Evolutionary conservation across 2,888 invertebrate species (phyloP), one percentile per base, ranked within the genome.

Genomic region (Camponotus fellah): DNA sequence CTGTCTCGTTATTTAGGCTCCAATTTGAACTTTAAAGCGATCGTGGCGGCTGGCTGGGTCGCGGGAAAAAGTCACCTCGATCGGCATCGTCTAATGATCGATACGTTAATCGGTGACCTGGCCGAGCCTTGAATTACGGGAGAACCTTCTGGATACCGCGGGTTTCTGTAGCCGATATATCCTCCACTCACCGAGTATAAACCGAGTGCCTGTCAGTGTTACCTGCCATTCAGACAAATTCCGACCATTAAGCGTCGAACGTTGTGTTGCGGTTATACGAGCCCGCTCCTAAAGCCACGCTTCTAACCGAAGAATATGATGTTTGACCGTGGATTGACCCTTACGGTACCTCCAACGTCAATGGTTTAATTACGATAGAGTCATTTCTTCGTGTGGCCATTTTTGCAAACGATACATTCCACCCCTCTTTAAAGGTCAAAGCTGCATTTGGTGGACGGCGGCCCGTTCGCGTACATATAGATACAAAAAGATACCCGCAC

Each of bases 171-270:
- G 64, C 77, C 60, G 74, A 66, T 76, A 40, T 80, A 56, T 76
- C 80, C 49, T 80, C 86, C 58, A 58, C 53, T 76, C 75, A 72
- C 64, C 21, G 83, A 65, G 49, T 77, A 71, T 64, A 82, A 82
- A 86, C 71, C 60, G 80, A 84, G 72, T 72, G 49, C 68, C 80
- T 84, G 85, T 86, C 85, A 82, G 80, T 84, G 71, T 88, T 90
- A 86, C 88, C 90, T 90, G 89, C 89, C 91, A 85, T 87, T 89
- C 85, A 88, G 90, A 91, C 92, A 91, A 92, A 92, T 92, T 90
- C 91, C 88, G 88, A 84, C 88, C 86, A 91, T 91, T 91, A 91
- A 90, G 85, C 86, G 83, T 88, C 90, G 89, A 91, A 91, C 87
- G 88, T 86, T 83, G 79, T 79, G 85, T 56, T 76, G 86, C 85